These are phyloP conservation scores for Pachyuromys duprasi DNA, from an alignment of 2,797 vertebrate genomes.

Conservation along the genomic window DNA sequence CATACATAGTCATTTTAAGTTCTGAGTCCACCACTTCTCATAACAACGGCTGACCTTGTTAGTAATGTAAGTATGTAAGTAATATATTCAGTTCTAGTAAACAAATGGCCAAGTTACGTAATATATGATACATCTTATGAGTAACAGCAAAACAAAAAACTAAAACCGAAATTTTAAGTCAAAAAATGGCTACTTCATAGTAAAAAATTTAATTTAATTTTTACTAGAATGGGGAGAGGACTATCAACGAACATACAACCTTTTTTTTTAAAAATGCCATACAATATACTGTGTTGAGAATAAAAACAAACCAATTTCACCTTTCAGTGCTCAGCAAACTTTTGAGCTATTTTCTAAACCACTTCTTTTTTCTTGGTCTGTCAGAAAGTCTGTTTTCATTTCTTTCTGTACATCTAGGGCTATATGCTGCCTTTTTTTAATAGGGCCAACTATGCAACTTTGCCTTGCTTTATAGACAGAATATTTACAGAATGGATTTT, in stretches of 20 bases:
- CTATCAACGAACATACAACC: neutral
- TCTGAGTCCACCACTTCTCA: neutral
- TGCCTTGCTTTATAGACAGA: neutral
- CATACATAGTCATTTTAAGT: slow-evolving; percentile 12
- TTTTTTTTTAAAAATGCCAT: neutral
- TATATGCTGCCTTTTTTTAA: neutral
- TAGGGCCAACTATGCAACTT: neutral
- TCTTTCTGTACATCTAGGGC: neutral
- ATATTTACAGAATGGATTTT: slow-evolving; percentile 43
- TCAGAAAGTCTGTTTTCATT: neutral
- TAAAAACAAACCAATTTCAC: neutral
- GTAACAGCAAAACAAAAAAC: neutral
- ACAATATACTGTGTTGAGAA: neutral
- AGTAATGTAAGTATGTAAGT: neutral
- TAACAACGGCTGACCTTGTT: neutral
- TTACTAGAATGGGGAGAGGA: neutral
- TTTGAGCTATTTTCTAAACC: neutral
- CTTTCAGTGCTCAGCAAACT: neutral
- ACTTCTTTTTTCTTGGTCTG: neutral
- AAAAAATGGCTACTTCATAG: neutral
- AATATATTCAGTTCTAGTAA: slow-evolving; percentile 9
- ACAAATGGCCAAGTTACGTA: neutral
- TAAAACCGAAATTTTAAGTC: neutral
- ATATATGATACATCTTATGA: neutral
- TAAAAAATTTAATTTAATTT: neutral